Evolutionary conservation across 1,140 invertebrate genomes (phyloP), one percentile per base, ranked within the genome.

Genomic region (Pteromalus puparum): DNA sequence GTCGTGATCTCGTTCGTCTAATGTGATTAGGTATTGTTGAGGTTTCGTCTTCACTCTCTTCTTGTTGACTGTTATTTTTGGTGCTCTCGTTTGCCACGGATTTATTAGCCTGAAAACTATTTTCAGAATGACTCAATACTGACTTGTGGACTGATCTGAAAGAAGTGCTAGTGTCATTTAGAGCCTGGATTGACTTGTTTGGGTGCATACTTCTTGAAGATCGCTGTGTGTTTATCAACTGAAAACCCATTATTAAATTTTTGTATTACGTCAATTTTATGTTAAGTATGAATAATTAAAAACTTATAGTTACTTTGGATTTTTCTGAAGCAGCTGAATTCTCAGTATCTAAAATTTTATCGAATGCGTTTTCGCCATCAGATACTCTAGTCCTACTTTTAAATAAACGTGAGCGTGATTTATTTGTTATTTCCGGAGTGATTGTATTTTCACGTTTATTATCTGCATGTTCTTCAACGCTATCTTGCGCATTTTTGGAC

Each of bases 21-120:
- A 83, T 83, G 18, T 77, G 24, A 46, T 67, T 67, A n/a, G 81
- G 81, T 30, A 83, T 68, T 5, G 73, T 65, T 10, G 74, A 83
- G 26, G 7, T 83, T n/a, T 83, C 81, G 3, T 76, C 53, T 34
- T 65, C 34, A 24, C 46, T 79, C 18, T 80, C 75, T 1, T 46
- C 24, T 24, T n/a, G 24, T 12, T 42, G 28, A 38, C 72, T 74
- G 34, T 74, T 74, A 7, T 42, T 61, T 21, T 5, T 1, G 18
- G 6, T 61, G 6, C 7, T n/a, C 18, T 61, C 21, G 0, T 61
- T 61, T 7, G 15, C 21, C 3, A 61, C 18, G 15, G 53, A 61
- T n/a, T 21, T 6, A n/a, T n/a, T 61, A 21, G 18, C 18, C 21
- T 61, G 53, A 61, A 15, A 61, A 61, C 18, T 61, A 61, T n/a